Evolutionary conservation across 2,113 vertebrate species (phyloP), one percentile per base, ranked within the genome.

Genomic region (Forbesichthys papilliferus): DNA sequence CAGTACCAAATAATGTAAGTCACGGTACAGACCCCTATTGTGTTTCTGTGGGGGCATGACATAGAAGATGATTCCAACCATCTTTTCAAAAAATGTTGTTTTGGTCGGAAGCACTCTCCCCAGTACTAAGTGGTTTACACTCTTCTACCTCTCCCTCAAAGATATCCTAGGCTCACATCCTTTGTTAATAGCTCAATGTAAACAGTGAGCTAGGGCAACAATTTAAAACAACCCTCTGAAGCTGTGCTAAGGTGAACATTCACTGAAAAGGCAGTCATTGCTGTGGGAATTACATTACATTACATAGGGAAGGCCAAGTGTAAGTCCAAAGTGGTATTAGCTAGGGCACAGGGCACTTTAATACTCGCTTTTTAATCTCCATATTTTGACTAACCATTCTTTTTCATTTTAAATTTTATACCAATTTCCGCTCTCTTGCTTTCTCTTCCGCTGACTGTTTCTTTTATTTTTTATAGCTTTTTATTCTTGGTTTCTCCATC

Each of bases 31-130:
- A 47, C 9, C 57, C 3, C 3, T 34, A 54, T 74, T 80, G 79
- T 71, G 68, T 59, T 75, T 80, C 71, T 73, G 60, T 51, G 27
- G 73, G 14, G 33, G 61, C n/a, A 33, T 77, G 61, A 42, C 42
- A 33, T 11, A 36, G 18, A 27, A 27, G 27, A 27, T 27, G 27
- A 2, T 27, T 27, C 27, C 27, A 14, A 16, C 7, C 20, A 34
- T 52, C 12, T 52, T 12, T n/a, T 11, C 9, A 14, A 52, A 14
- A 16, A 14, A 52, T 12, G 3, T 52, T 14, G 5, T 14, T 11
- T 52, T 12, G 11, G 3, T 52, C 3, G 4, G 3, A 52, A 14
- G 11, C 33, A 52, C 27, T 16, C n/a, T 11, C 20, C 34, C 34
- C 7, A 42, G 36, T 6, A 2, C 36, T 42, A 8, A 42, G 36